Evolutionary conservation across 2,888 invertebrate genomes (phyloP).

Genomic region (Cyaniris semiargus): DNA sequence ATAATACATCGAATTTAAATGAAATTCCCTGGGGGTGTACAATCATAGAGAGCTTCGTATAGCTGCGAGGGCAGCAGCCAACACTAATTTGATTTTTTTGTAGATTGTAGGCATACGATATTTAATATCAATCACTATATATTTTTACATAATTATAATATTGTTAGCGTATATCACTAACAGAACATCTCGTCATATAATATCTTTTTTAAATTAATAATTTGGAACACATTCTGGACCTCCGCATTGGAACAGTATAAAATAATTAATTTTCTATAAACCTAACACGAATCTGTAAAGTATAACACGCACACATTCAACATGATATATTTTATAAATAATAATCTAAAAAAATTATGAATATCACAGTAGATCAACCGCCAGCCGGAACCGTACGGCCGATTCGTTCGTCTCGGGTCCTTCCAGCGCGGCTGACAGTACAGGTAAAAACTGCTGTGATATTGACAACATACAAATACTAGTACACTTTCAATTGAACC

Average conservation of each 20-base stretch:
- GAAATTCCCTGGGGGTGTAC: background rate
- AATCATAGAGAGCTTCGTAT: conserved; percentile 39
- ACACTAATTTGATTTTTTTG: background rate
- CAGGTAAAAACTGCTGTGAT: conserved; percentile 74
- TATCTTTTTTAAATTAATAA: conserved; percentile 62
- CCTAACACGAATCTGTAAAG: conserved; percentile 65
- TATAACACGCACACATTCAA: conserved; percentile 67
- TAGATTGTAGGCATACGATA: conserved; percentile 9
- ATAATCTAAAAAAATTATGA: conserved; percentile 77
- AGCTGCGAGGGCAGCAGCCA: conserved; percentile 9
- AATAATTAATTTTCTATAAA: conserved; percentile 66
- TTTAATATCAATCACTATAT: conserved; percentile 25
- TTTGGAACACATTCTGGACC: conserved; percentile 76
- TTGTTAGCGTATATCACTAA: conserved; percentile 55
- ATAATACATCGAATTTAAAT: background rate
- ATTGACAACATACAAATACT: conserved; percentile 66
- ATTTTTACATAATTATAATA: conserved; percentile 44
- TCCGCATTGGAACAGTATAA: conserved; percentile 59
- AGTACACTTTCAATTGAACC: conserved; percentile 50
- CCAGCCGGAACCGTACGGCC: conserved; percentile 54
- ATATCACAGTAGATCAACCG: conserved; percentile 79
- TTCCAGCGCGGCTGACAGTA: conserved; percentile 58
- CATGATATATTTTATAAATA: conserved; percentile 63
- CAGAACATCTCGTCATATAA: conserved; percentile 53
- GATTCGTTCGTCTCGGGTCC: background rate